These are phyloP conservation scores for Stenichneumon culpator DNA, from an alignment of 2,888 invertebrate species.

Conservation along the genomic window DNA sequence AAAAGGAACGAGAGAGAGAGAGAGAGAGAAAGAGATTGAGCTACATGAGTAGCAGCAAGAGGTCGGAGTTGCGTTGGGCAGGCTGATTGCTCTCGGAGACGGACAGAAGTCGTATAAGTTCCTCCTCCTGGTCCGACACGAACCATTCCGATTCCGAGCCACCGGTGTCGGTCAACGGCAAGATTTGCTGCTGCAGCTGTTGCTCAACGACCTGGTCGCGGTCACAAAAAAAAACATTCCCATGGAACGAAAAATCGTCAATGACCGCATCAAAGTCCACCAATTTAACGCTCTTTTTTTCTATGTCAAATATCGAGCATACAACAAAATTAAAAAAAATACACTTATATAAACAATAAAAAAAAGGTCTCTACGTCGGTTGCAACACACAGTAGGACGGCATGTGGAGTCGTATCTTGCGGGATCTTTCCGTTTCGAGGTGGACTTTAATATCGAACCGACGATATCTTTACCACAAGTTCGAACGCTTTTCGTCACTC, in stretches of 20 bases:
- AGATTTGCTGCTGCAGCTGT: constrained; percentile 81
- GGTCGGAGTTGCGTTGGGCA: constrained; percentile 80
- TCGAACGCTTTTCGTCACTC: constrained; percentile 71
- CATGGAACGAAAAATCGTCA: constrained; percentile 81
- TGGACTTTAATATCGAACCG: constrained; percentile 86
- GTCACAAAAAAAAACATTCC: constrained; percentile 48
- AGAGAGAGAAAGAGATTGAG: constrained; percentile 8
- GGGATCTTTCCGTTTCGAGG: constrained; percentile 75
- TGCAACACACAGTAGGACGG: constrained; percentile 69
- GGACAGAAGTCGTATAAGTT: constrained; percentile 91
- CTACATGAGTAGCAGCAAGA: constrained; percentile 81
- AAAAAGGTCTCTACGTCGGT: constrained; percentile 48
- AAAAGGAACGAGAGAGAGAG: background rate
- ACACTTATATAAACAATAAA: constrained; percentile 41
- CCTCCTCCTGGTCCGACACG: constrained; percentile 93
- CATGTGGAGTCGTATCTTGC: constrained; percentile 49
- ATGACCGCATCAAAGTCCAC: constrained; percentile 82
- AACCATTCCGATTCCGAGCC: constrained; percentile 92
- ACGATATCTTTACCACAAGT: constrained; percentile 73
- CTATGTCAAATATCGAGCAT: constrained; percentile 65
- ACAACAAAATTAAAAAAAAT: constrained; percentile 61
- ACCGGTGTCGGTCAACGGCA: constrained; percentile 81
- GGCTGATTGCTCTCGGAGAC: constrained; percentile 84
- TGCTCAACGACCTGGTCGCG: constrained; percentile 81
- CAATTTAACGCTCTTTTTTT: constrained; percentile 59